Percentiles rank a stretch among this genome's conserved stretches.
phyloP scores from a whole-genome alignment of 2,888 invertebrate genomes.

The Epinotia demarniana region DNA sequence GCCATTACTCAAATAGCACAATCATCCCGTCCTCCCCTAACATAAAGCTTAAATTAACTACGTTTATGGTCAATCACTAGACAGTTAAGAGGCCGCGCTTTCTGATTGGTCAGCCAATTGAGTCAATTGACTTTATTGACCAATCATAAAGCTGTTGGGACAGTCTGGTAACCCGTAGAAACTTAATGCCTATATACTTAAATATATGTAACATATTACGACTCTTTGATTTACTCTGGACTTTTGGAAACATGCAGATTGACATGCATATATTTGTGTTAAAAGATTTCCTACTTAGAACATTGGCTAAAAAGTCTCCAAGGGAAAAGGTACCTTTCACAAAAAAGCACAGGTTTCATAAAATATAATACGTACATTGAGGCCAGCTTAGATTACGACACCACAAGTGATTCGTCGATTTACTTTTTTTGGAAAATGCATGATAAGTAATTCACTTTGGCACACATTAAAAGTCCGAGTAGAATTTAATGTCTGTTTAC shows the following conservation, averaged over 20 bases:
- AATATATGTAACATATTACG: conserved; percentile 35
- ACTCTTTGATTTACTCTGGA: conserved; percentile 32
- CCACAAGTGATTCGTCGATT: background rate
- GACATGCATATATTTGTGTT: conserved; percentile 39
- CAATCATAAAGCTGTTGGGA: conserved; percentile 31
- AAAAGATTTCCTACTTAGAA: conserved; percentile 38
- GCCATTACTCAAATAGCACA: conserved; percentile 71
- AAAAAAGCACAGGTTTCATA: conserved; percentile 44
- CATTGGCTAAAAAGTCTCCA: conserved; percentile 38
- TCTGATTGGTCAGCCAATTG: conserved; percentile 36
- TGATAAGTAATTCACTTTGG: background rate
- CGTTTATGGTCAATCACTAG: conserved; percentile 18
- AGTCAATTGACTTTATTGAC: conserved; percentile 8
- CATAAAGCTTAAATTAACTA: conserved; percentile 52
- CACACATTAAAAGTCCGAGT: background rate
- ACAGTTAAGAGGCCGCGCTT: conserved; percentile 29
- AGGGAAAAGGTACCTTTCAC: conserved; percentile 39
- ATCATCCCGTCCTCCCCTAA: conserved; percentile 69
- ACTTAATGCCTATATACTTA: conserved; percentile 33
- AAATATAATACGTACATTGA: conserved; percentile 40
- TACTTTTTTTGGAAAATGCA: no score
- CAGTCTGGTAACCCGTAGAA: conserved; percentile 26
- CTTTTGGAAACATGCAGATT: conserved; percentile 35
- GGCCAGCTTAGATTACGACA: conserved; percentile 35
- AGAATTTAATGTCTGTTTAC: background rate